These are phyloP conservation scores for Drosophila ohnishii DNA, from an alignment of 1,140 invertebrate species.

Conservation along the genomic window DNA sequence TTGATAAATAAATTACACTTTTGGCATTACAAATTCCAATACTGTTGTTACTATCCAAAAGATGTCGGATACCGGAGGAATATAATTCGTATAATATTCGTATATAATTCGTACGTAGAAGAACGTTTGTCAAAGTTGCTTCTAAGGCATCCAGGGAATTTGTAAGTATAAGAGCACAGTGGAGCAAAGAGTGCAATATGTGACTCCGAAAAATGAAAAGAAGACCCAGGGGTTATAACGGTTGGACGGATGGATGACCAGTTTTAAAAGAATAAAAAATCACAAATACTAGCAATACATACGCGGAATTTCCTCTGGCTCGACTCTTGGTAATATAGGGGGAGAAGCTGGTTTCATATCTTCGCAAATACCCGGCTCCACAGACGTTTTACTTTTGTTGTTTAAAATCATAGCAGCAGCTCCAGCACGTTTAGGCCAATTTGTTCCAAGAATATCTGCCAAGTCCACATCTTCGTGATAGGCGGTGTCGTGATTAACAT, in stretches of 20 bases:
- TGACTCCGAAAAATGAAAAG: too few species aligned
- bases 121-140: background rate
- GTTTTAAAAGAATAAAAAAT: too few species aligned
- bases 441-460: constrained; percentile 78
- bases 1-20: background rate
- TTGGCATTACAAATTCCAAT: background rate
- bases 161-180: constrained; percentile 14
- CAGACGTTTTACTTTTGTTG: constrained; percentile 26
- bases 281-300: constrained; percentile 9
- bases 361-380: constrained; percentile 2
- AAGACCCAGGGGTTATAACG: too few species aligned
- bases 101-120: background rate
- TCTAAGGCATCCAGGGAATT: background rate
- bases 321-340: background rate
- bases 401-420: constrained; percentile 48
- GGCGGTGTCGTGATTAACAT: constrained; percentile 31
- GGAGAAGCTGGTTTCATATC: constrained; percentile 16
- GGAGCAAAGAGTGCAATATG: background rate
- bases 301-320: constrained; percentile 26
- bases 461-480: constrained; percentile 65
- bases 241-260: too few species aligned
- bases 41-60: background rate
- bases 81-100: too few species aligned
- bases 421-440: constrained; percentile 72
- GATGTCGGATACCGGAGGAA: background rate